Base-by-base conservation (phyloP, 2,113 vertebrate genomes). In the Lophius piscatorius region DNA sequence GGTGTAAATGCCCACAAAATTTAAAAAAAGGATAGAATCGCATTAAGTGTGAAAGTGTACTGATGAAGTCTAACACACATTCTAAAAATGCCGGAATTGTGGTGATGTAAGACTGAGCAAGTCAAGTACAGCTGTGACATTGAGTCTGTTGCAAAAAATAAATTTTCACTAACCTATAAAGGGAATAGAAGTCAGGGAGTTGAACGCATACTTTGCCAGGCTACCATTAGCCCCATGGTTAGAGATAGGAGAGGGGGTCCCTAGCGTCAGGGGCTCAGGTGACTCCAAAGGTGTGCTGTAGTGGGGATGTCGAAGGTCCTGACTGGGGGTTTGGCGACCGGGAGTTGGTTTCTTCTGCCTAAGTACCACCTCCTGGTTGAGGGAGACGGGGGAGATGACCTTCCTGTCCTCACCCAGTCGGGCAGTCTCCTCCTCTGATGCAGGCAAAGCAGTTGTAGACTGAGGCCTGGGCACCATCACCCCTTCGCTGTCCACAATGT, bases 141-240 rank as follows among this genome's bases (percentile, higher is more conserved):
- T n/a, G n/a, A n/a, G 18, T 31, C 33, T 55, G 33, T 42, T 54
- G 45, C 44, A 42, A 46, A 78, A 21, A 38, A 34, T 26, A 63
- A 8, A 20, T 26, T n/a, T n/a, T n/a, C 33, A 83, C 96, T 92
- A 81, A 98, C 97, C 97, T 65, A 97, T 97, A 86, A 94, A 99
- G 14, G 97, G 97, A 60, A 98, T 97, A 31, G 94, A 95, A 0
- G 96, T 94, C 84, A 98, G 82, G 6, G 95, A 96, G 70, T 97
- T 94, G 59, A 92, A 93, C 0, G 91, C 89, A 72, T 94, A 73
- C 17, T 92, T 91, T 18, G 92, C 89, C 78, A 95, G 80, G 1
- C 88, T 90, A 57, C 86, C 86, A 31, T 90, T 91, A 2, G 62
- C 74, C 31, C 83, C 7, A 16, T 76, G 59, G 47, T 9, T 67